Evolutionary conservation across 2,888 invertebrate genomes (phyloP), one percentile per base, ranked within the genome.

Genomic region (Idaea aversata): DNA sequence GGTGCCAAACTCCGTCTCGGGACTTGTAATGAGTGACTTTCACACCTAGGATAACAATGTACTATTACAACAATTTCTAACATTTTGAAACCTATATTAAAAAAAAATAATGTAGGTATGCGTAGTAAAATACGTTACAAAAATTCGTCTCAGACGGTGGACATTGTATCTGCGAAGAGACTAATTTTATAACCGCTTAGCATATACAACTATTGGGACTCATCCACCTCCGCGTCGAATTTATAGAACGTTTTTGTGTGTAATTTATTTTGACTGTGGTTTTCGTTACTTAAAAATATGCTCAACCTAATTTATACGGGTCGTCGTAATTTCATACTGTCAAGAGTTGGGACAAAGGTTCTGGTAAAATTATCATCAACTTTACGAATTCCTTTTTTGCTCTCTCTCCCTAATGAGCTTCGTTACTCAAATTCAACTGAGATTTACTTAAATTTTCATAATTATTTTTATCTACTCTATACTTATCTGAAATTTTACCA

Each of bases 251-350:
- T 34, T 36, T 58, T 10, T 47, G 5, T 15, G 10, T 65, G 60
- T 47, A 57, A 36, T 7, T 47, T 38, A 36, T 61, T 58, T 15
- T 60, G 63, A 63, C 64, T 70, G 72, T 77, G 74, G 72, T 70
- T 75, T 75, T 75, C 70, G 72, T 70, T 66, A 66, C 65, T 16
- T 61, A 60, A 47, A 59, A 10, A 35, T 62, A 59, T 59, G 57
- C 36, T 13, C 34, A 62, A 57, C 47, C 7, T 47, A 47, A 47
- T 47, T 47, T 47, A 47, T 47, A 47, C 47, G 47, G 47, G 47
- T 47, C 47, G 6, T 47, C 47, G 10, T 47, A 47, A 47, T 47
- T 47, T 47, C 47, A 47, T 47, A 47, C 47, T 47, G 47, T 47
- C 47, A 47, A 13, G 47, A 47, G 47, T 47, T 47, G 47, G 47